Conservation (phyloP, 2,888 invertebrate genomes). For the Melieria crassipennis region DNA sequence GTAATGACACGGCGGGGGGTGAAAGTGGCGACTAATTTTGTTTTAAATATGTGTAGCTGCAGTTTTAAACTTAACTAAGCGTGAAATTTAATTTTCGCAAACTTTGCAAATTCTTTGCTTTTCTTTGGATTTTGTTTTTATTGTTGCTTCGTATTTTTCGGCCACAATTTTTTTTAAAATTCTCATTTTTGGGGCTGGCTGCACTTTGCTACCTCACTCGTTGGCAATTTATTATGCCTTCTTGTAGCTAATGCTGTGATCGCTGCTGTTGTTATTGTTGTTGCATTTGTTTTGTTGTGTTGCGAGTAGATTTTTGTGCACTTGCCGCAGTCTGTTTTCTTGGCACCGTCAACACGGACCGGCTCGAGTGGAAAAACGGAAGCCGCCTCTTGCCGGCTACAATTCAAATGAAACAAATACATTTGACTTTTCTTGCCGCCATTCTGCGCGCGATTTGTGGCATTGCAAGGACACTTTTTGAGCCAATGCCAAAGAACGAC, state of each 20-base stretch:
- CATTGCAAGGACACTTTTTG: not conserved
- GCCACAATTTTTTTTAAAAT: slow-evolving; percentile 6
- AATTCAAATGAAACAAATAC: slow-evolving; percentile 8
- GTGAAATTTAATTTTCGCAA: not conserved
- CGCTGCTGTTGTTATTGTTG: no score
- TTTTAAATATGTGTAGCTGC: not conserved
- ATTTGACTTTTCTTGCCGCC: not conserved
- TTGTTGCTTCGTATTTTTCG: not conserved
- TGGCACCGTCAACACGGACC: slow-evolving; percentile 20
- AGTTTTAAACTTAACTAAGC: not conserved
- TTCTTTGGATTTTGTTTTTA: not conserved
- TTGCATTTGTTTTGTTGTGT: no score
- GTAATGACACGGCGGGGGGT: not conserved
- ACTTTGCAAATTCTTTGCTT: not conserved
- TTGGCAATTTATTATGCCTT: no score
- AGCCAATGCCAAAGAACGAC: not conserved
- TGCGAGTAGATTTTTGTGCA: no score
- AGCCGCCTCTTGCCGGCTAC: not conserved
- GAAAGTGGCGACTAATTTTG: not conserved
- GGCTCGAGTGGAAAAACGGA: slow-evolving; percentile 25
- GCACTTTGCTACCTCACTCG: not conserved
- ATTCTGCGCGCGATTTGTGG: not conserved
- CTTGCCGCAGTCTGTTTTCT: slow-evolving; percentile 15
- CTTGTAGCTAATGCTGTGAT: no score
- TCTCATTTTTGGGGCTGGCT: slow-evolving; percentile 10